phyloP scores from a whole-genome alignment of 2,888 invertebrate species.

The Rotaria macrura region DNA sequence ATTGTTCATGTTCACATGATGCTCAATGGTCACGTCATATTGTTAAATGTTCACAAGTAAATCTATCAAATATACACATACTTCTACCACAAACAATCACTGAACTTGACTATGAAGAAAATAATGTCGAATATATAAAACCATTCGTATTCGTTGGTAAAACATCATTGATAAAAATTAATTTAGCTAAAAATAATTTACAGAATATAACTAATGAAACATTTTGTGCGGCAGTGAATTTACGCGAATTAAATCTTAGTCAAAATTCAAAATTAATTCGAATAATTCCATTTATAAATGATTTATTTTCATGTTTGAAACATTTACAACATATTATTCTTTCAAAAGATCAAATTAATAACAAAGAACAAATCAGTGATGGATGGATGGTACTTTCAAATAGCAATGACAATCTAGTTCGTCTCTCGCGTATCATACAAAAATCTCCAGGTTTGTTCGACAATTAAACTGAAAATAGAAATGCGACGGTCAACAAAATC shows the following conservation, averaged over 20 bases:
- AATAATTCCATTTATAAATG: not conserved
- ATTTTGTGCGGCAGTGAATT: not conserved
- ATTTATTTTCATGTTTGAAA: not conserved
- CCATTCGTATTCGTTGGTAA: slow-evolving; percentile 1
- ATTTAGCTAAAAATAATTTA: not conserved
- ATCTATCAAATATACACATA: not conserved
- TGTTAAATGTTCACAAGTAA: not conserved
- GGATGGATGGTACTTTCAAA: not conserved
- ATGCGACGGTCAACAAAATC: too few relatives aligned
- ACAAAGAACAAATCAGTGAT: not conserved
- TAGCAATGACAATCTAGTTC: not conserved
- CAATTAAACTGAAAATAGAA: too few relatives aligned
- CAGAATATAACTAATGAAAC: not conserved
- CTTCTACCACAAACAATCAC: not conserved
- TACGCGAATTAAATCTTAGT: not conserved
- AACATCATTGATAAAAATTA: not conserved
- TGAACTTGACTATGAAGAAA: not conserved
- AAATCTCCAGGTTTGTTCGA: not conserved
- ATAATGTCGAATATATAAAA: not conserved
- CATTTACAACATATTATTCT: not conserved
- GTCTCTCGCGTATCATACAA: not conserved
- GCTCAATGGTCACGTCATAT: not conserved
- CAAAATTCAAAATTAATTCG: not conserved
- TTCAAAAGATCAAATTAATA: not conserved
- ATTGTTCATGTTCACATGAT: slow-evolving; percentile 18